These are phyloP conservation scores for Furcula furcula DNA, from an alignment of 2,888 invertebrate species.

Conservation along the genomic window DNA sequence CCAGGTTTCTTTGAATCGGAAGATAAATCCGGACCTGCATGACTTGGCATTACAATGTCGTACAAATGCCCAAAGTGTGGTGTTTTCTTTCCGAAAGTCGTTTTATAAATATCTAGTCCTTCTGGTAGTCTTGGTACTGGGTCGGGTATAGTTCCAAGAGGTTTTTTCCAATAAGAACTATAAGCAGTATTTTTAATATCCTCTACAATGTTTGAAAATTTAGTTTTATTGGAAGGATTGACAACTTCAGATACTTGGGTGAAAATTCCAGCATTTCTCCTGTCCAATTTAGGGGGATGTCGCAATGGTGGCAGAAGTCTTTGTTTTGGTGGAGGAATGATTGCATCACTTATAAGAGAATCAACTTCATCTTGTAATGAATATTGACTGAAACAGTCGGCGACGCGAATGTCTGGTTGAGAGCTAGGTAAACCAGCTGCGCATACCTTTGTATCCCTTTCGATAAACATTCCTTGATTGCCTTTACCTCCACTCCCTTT, in stretches of 20 bases:
- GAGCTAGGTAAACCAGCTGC: slow-evolving; percentile 38
- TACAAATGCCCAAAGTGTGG: slow-evolving; percentile 25
- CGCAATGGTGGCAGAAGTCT: slow-evolving; percentile 22
- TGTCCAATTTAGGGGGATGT: slow-evolving; percentile 21
- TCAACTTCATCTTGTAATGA: slow-evolving; percentile 43
- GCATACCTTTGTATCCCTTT: slow-evolving; percentile 35
- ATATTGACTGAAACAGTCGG: slow-evolving; percentile 29
- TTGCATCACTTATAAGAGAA: slow-evolving; percentile 38
- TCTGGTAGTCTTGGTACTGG: slow-evolving; percentile 32
- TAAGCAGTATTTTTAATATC: slow-evolving; percentile 38
- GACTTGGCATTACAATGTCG: slow-evolving; percentile 37
- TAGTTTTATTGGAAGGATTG: slow-evolving; percentile 36
- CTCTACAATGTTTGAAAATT: slow-evolving; percentile 36
- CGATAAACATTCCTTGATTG: slow-evolving; percentile 41
- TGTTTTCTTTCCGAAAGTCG: slow-evolving; percentile 32
- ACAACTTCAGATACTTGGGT: slow-evolving; percentile 27
- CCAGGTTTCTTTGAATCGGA: slow-evolving; percentile 22
- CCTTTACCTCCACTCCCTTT: slow-evolving; percentile 44
- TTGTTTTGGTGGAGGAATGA: slow-evolving; percentile 27
- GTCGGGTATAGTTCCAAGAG: slow-evolving; percentile 31
- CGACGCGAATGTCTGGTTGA: slow-evolving; percentile 22
- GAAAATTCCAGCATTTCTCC: slow-evolving; percentile 30
- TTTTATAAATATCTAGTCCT: slow-evolving; percentile 24
- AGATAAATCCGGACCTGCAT: slow-evolving; percentile 25
- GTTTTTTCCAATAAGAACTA: slow-evolving; percentile 40